Percentiles rank a stretch among this genome's conserved stretches.
These are phyloP conservation scores for Microplitis demolitor DNA, from an alignment of 1,140 invertebrate species.

Conservation along the genomic window DNA sequence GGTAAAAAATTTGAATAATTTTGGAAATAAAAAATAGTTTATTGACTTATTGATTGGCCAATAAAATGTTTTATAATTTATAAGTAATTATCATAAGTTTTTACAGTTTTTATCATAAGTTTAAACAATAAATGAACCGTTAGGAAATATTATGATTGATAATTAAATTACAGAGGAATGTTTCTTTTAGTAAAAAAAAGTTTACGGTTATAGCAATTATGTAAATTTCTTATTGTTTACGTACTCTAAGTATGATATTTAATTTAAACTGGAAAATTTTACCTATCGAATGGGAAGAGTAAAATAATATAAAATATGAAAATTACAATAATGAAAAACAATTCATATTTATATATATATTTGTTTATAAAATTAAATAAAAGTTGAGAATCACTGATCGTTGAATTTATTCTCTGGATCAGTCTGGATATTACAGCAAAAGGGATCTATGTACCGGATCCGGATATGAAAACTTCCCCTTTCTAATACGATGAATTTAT, in stretches of 20 bases:
- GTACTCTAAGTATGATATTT: not conserved
- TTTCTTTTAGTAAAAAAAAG: not conserved
- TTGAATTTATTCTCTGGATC: not conserved
- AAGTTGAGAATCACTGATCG: constrained; percentile 7
- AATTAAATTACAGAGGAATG: not conserved
- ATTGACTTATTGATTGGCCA: no score
- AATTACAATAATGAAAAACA: no score
- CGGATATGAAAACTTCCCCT: constrained; percentile 15
- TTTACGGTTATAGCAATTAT: not conserved
- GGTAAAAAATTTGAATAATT: no score
- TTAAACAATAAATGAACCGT: no score
- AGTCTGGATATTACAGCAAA: not conserved
- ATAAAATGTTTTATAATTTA: no score
- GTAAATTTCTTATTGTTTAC: not conserved
- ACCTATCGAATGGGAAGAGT: no score
- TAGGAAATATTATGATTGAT: not conserved
- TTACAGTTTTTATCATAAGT: no score
- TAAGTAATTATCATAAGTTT: no score
- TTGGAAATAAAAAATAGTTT: no score
- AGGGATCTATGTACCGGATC: constrained; percentile 10
- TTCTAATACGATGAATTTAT: not conserved
- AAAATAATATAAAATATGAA: no score
- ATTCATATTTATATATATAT: no score
- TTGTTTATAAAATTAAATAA: no score
- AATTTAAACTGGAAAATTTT: not conserved